Percentiles rank a stretch among this genome's conserved stretches.
phyloP scores from a whole-genome alignment of 1,140 invertebrate genomes.

The Zophobas atratus region DNA sequence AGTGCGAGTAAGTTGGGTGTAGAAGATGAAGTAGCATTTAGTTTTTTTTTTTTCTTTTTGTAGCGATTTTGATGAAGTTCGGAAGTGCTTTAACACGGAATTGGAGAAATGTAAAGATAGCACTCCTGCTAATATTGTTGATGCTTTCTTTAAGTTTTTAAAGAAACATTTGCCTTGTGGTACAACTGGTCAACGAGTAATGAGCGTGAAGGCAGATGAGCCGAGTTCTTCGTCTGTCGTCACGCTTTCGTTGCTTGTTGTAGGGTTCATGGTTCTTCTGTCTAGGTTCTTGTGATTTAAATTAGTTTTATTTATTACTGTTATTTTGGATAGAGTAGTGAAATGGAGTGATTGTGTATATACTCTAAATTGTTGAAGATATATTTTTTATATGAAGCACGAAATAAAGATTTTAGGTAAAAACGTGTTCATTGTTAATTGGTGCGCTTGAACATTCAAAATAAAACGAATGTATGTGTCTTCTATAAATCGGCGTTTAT shows the following conservation, averaged over 20 bases:
- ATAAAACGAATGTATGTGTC: too few relatives aligned
- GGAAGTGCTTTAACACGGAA: constrained; percentile 76
- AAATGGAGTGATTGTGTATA: background rate
- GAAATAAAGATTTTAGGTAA: background rate
- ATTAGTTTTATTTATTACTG: background rate
- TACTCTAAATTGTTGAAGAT: background rate
- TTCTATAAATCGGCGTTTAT: too few relatives aligned
- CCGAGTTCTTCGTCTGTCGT: background rate
- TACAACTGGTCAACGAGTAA: constrained; percentile 38
- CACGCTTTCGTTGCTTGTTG: background rate
- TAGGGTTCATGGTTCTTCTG: too few relatives aligned
- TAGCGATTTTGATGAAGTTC: constrained; percentile 74
- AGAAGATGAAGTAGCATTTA: constrained; percentile 16
- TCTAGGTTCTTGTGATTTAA: too few relatives aligned
- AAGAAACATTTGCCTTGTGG: constrained; percentile 80
- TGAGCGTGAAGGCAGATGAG: background rate
- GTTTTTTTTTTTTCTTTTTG: constrained; percentile 63
- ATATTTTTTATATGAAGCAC: background rate
- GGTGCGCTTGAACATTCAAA: too few relatives aligned
- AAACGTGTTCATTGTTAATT: background rate
- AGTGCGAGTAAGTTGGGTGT: constrained; percentile 71
- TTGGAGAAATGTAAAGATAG: constrained; percentile 80
- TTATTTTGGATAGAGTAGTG: background rate
- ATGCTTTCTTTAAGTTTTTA: constrained; percentile 82
- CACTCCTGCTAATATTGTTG: constrained; percentile 84